phyloP scores from a whole-genome alignment of 2,888 invertebrate genomes.

The Eristalis intricaria region DNA sequence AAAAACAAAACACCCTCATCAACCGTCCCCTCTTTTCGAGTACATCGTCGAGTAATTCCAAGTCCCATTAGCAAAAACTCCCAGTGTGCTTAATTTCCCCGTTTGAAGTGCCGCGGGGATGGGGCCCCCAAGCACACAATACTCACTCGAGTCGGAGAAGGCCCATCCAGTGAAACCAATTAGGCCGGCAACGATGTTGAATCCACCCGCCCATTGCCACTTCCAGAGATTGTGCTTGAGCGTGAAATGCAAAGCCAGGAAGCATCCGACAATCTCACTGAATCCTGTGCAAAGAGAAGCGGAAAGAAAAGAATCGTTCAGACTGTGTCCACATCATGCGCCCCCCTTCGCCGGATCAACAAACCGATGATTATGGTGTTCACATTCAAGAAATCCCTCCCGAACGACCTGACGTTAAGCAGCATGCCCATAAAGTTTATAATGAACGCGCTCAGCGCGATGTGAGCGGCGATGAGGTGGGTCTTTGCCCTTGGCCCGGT shows the following conservation, averaged over 20 bases:
- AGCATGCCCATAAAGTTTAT: slow-evolving; percentile 82
- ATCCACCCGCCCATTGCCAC: slow-evolving; percentile 80
- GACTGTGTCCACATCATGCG: slow-evolving; percentile 3
- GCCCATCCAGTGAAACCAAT: slow-evolving; percentile 80
- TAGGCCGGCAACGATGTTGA: slow-evolving; percentile 80
- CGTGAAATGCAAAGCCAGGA: slow-evolving; percentile 80
- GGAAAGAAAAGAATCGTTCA: slow-evolving; percentile 1
- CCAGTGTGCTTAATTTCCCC: slow-evolving; percentile 23
- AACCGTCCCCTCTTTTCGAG: not conserved
- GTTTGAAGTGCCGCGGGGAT: not conserved
- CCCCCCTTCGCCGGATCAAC: not conserved
- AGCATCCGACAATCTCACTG: slow-evolving; percentile 81
- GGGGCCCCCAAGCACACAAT: not conserved
- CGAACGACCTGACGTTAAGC: slow-evolving; percentile 81
- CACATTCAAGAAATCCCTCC: slow-evolving; percentile 79
- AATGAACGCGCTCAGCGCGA: slow-evolving; percentile 79
- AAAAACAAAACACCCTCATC: not conserved
- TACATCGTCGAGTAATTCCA: slow-evolving; percentile 13
- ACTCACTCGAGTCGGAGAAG: slow-evolving; percentile 78
- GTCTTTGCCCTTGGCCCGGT: slow-evolving; percentile 77
- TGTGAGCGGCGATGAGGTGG: slow-evolving; percentile 79
- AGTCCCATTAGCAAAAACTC: slow-evolving; percentile 2
- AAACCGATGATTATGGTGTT: slow-evolving; percentile 81
- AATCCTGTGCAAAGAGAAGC: slow-evolving; percentile 75
- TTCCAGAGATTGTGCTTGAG: slow-evolving; percentile 79